Percentiles rank a stretch among this genome's conserved stretches.
These are phyloP conservation scores for Euthynnus affinis DNA, from an alignment of 2,797 vertebrate genomes.

Conservation along the genomic window DNA sequence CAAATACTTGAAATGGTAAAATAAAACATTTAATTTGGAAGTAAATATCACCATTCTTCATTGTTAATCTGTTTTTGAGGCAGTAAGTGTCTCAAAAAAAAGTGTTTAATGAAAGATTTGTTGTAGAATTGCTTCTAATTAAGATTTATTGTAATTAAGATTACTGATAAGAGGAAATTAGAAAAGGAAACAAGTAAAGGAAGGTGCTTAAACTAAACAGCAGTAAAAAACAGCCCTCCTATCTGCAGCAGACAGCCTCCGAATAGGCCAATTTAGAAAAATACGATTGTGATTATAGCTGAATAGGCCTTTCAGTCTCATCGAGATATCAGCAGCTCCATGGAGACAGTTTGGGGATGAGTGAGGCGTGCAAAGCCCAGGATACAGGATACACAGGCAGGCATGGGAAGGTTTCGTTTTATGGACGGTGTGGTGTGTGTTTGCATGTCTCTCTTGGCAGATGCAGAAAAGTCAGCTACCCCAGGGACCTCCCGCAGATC, in stretches of 20 bases:
- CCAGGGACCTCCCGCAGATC: constrained; percentile 94
- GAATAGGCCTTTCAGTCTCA: constrained; percentile 43
- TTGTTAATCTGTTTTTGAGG: neutral
- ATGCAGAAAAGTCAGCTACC: constrained; percentile 92
- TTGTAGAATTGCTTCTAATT: constrained; percentile 6
- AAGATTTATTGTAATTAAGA: constrained; percentile 11
- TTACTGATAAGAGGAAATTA: constrained; percentile 19
- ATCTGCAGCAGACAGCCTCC: constrained; percentile 27
- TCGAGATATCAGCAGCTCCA: constrained; percentile 42
- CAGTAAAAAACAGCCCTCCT: constrained; percentile 51
- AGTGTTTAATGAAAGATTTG: constrained; percentile 11
- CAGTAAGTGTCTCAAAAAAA: neutral
- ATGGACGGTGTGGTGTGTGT: constrained; percentile 18
- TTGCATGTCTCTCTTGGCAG: constrained; percentile 79
- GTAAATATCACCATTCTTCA: neutral
- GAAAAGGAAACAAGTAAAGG: neutral
- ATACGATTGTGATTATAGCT: constrained; percentile 10
- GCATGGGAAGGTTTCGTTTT: neutral
- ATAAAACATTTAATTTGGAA: neutral
- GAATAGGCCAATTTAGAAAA: constrained; percentile 2
- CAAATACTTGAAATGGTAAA: neutral
- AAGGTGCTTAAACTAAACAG: constrained; percentile 44
- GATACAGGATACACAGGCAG: neutral
- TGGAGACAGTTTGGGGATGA: constrained; percentile 15
- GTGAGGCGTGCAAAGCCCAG: constrained; percentile 9